These are phyloP conservation scores for Sisyra nigra DNA, from an alignment of 2,888 invertebrate genomes.

Conservation along the genomic window DNA sequence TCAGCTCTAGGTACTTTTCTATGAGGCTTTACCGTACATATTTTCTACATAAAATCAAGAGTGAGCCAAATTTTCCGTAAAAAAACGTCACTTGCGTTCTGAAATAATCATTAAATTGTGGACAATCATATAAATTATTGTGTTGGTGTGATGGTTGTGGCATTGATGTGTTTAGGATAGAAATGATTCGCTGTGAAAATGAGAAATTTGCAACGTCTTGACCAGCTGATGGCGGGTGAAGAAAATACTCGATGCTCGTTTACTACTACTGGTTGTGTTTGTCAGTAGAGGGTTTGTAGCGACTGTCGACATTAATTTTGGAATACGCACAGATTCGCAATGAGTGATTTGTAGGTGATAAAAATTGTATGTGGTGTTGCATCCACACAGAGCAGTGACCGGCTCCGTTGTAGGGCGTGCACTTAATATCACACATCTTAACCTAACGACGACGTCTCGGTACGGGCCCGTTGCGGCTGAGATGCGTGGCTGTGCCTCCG, in stretches of 20 bases:
- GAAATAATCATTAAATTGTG: conserved; percentile 33
- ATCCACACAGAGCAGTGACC: conserved; percentile 5
- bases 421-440: conserved; percentile 19
- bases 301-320: no score
- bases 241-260: conserved; percentile 24
- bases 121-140: conserved; percentile 27
- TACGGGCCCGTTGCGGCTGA: conserved; percentile 3
- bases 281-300: no score
- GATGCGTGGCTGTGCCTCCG: conserved; percentile 3
- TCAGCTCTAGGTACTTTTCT: conserved; percentile 53
- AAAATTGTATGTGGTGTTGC: background rate
- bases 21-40: conserved; percentile 41
- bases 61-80: conserved; percentile 46
- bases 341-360: conserved; percentile 3
- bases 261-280: conserved; percentile 1
- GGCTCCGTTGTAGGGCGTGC: conserved; percentile 24
- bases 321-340: background rate
- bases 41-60: conserved; percentile 35
- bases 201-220: conserved; percentile 30
- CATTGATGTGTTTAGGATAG: conserved; percentile 32
- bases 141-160: conserved; percentile 33
- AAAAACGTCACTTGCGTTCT: conserved; percentile 26
- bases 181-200: conserved; percentile 36
- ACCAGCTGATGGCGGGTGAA: conserved; percentile 33
- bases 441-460: conserved; percentile 1